A percentile compares a stretch with the other conserved stretches of the same genome.
phyloP scores from a whole-genome alignment of 2,797 vertebrate genomes.

The Lophotriccus pileatus region DNA sequence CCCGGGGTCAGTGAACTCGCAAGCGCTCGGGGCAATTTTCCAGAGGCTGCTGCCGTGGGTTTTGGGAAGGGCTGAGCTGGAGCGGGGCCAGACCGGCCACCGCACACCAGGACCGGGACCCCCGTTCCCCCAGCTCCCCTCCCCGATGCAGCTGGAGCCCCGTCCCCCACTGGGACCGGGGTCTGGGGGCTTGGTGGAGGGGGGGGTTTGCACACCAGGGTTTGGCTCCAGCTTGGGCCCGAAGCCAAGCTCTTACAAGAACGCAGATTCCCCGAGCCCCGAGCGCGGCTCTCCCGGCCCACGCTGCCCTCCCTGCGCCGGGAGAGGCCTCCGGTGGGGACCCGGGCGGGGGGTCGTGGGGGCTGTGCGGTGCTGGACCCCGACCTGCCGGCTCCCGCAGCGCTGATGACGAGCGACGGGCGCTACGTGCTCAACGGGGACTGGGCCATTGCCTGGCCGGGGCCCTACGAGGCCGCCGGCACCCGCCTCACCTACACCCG shows the following conservation, averaged over 20 bases:
- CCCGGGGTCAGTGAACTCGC: background rate
- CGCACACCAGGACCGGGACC: rapidly evolving
- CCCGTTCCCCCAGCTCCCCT: background rate
- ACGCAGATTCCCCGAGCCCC: background rate
- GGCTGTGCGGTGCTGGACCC: rapidly evolving
- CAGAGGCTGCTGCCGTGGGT: background rate
- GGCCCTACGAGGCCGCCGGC: slow-evolving; percentile 68
- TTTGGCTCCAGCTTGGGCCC: background rate
- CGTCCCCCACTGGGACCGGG: rapidly evolving
- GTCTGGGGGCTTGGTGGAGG: background rate
- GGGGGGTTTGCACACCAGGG: background rate
- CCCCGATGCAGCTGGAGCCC: rapidly evolving
- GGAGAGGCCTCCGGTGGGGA: slow-evolving; percentile 17
- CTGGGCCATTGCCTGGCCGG: slow-evolving; percentile 69
- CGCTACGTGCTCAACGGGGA: slow-evolving; percentile 76
- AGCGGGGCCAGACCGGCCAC: background rate
- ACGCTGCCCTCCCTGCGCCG: background rate
- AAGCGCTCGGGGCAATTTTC: background rate
- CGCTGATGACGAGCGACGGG: slow-evolving; percentile 64
- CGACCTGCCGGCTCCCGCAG: background rate
- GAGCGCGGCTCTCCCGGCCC: background rate
- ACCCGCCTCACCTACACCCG: slow-evolving; percentile 70
- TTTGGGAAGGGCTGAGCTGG: slow-evolving; percentile 2
- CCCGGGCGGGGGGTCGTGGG: background rate
- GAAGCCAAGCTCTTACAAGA: background rate